Percentiles rank a stretch among this genome's conserved stretches.
Evolutionary conservation across 2,113 vertebrate species (phyloP).

Genomic region (Pteruthius melanotis): DNA sequence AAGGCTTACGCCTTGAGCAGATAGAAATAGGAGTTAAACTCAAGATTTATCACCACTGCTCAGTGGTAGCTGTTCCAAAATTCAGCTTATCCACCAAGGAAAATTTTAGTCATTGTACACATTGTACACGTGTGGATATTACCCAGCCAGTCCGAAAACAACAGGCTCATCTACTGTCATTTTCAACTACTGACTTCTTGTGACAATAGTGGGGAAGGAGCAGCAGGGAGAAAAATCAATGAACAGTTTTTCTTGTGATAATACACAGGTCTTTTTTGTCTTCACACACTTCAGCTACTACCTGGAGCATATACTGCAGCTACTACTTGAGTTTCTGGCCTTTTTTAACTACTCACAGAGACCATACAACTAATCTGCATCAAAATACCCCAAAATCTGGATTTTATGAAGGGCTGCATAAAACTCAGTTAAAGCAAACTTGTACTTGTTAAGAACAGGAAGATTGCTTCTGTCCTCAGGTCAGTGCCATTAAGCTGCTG

Average conservation of each 20-base stretch:
- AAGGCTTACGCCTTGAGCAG: not conserved
- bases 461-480: not conserved
- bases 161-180: not conserved
- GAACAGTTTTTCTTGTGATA: not conserved
- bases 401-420: not conserved
- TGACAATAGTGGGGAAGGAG: not conserved
- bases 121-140: not conserved
- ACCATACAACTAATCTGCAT: not conserved
- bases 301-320: not conserved
- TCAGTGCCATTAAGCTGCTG: not conserved
- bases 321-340: not conserved
- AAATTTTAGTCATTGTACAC: not conserved
- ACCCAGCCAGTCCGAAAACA: not conserved
- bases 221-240: not conserved
- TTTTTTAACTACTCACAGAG: not conserved
- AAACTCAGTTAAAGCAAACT: not conserved
- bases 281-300: not conserved
- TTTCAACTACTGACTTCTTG: not conserved
- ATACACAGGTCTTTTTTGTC: not conserved
- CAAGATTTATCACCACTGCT: not conserved
- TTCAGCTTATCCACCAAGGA: not conserved
- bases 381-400: not conserved
- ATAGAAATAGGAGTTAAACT: not conserved
- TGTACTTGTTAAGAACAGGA: not conserved
- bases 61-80: not conserved